Conservation (phyloP, 2,797 vertebrate genomes). For the Columba guinea region DNA sequence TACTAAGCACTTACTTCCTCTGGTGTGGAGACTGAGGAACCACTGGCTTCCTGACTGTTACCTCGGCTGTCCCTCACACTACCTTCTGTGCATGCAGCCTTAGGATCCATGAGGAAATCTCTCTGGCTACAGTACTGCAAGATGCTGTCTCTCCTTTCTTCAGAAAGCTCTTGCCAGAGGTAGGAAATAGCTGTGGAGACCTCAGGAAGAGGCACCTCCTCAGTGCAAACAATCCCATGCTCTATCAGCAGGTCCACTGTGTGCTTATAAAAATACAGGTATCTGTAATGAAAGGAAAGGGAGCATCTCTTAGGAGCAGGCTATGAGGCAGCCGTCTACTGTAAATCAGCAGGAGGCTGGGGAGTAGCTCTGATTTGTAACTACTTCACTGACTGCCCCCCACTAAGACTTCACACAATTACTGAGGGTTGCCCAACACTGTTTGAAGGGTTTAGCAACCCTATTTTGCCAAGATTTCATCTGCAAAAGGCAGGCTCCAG, state of each 20-base stretch:
- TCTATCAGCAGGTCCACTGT: slow-evolving; percentile 78
- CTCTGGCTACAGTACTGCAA: slow-evolving; percentile 72
- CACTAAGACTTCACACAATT: background rate
- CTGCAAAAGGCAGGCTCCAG: background rate
- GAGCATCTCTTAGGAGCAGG: slow-evolving; percentile 2
- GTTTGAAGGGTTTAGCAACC: background rate
- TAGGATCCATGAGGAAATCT: slow-evolving; percentile 25
- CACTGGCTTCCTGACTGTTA: slow-evolving; percentile 78
- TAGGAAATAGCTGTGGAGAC: slow-evolving; percentile 82
- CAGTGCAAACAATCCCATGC: slow-evolving; percentile 69
- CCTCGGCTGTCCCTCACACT: slow-evolving; percentile 70
- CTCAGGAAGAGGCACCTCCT: slow-evolving; percentile 73
- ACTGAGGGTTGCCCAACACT: background rate
- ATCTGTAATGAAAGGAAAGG: slow-evolving; percentile 73
- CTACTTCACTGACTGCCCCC: background rate
- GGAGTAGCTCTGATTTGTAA: background rate
- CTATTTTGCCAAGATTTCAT: background rate
- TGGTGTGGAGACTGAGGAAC: slow-evolving; percentile 72
- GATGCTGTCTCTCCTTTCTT: slow-evolving; percentile 71
- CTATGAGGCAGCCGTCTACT: background rate
- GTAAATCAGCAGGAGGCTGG: background rate
- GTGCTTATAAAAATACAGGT: slow-evolving; percentile 84
- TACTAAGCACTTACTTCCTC: slow-evolving; percentile 78
- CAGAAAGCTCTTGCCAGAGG: slow-evolving; percentile 82
- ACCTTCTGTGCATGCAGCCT: slow-evolving; percentile 5